Evolutionary conservation across 2,888 invertebrate species (phyloP).

Genomic region (Hyposoter dolosus): DNA sequence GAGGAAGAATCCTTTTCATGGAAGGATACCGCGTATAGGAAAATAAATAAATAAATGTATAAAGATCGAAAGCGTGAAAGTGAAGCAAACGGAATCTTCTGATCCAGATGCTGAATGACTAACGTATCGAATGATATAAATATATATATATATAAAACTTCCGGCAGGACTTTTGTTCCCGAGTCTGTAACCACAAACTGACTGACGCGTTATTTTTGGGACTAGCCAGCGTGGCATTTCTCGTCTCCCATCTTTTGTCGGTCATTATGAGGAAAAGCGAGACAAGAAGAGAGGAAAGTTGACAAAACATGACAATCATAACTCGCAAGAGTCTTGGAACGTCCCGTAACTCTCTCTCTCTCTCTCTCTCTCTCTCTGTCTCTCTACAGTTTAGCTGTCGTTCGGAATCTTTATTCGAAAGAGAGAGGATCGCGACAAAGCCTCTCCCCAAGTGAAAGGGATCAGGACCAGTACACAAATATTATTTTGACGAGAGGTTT

Average conservation of each 20-base stretch:
- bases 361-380: no score
- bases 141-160: slow-evolving; percentile 67
- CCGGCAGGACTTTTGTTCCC: slow-evolving; percentile 73
- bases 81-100: slow-evolving; percentile 62
- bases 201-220: slow-evolving; percentile 52
- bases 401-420: slow-evolving; percentile 51
- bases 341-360: slow-evolving; percentile 74
- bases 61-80: slow-evolving; percentile 63
- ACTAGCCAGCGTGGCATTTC: slow-evolving; percentile 46
- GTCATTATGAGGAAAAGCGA: slow-evolving; percentile 44
- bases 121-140: slow-evolving; percentile 77
- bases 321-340: slow-evolving; percentile 59
- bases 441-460: slow-evolving; percentile 69
- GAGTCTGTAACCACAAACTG: slow-evolving; percentile 48
- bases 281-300: slow-evolving; percentile 77
- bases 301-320: slow-evolving; percentile 84
- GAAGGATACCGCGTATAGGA: slow-evolving; percentile 24
- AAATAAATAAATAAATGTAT: slow-evolving; percentile 50
- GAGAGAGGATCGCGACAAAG: slow-evolving; percentile 70
- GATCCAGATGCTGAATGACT: slow-evolving; percentile 64
- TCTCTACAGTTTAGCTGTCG: slow-evolving; percentile 73
- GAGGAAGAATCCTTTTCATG: slow-evolving; percentile 27
- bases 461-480: slow-evolving; percentile 74
- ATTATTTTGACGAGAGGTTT: slow-evolving; percentile 76
- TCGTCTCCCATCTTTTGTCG: slow-evolving; percentile 67